Base-by-base conservation (phyloP, 2,888 invertebrate species). In the Andrena bucephala region DNA sequence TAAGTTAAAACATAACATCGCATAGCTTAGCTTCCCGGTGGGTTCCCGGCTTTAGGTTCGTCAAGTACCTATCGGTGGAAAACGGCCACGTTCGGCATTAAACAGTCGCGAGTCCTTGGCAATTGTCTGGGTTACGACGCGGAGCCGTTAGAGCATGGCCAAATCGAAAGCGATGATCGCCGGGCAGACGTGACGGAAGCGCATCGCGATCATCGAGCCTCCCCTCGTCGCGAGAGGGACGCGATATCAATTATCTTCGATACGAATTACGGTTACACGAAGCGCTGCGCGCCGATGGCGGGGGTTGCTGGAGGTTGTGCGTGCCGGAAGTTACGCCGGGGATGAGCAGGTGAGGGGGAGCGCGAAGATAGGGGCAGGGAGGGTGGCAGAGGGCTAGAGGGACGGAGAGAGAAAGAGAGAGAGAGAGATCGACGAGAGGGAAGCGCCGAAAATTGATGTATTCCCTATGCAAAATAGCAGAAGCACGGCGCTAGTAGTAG, bases 401-500 rank as follows among this genome's bases (percentile, higher is more conserved):
- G 16, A 42, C 16, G 4, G 2, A 42, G 71, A 2, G 79, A 52
- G 74, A 20, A 0, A 54, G 69, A 72, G 67, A 69, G 77, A 76
- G 78, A 63, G 72, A 72, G 63, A 82, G 78, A 78, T 68, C 63
- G 72, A 48, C 78, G 79, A 78, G 86, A 62, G 84, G 88, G 89
- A 90, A 90, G 90, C 89, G 90, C 87, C 90, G 91, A 90, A 92
- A 93, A 93, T 93, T 92, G 92, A 93, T 93, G 93, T 88, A 90
- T 92, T 92, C 90, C 89, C 91, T 92, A 93, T 92, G 93, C 92
- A 93, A 93, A 93, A 90, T 88, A 91, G 92, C 89, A 88, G 88
- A 91, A 91, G 88, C 89, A 89, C 90, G 87, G 87, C 89, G 89
- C 89, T 92, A 89, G 87, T 90, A 89, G 90, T 89, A 87, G 86